Base-by-base conservation (phyloP, 2,113 vertebrate species). In the Panthera tigris region DNA sequence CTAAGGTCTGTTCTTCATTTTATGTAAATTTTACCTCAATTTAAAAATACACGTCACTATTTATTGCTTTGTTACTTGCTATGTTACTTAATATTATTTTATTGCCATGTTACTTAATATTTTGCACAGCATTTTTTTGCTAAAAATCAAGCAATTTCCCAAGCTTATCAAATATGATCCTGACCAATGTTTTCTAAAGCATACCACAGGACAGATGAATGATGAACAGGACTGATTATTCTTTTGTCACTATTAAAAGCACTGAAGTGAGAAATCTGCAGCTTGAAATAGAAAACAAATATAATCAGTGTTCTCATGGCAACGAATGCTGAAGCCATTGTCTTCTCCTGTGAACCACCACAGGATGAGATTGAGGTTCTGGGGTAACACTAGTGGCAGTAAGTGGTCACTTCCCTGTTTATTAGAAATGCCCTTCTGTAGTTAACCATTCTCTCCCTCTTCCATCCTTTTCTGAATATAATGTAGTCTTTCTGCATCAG, bases 241-340 rank as follows among this genome's bases (percentile, higher is more conserved):
- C 93, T 96, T 98, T 97, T 91, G 69, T 94, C 69, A 31, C 80
- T 97, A 96, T 97, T 97, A 97, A 98, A 96, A 94, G 85, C 52
- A 93, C 57, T 16, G 21, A 82, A 97, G 78, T 94, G 84, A 93
- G 94, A 98, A 93, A 76, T 87, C 45, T 87, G 57, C 4, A 79
- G 48, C 96, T 84, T 94, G 89, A 98, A 95, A 79, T 94, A 97
- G 90, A 91, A 97, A 96, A 97, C 57, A 97, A 97, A 97, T 81
- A 78, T 66, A 96, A 95, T 95, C 84, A 89, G 85, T 96, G 97
- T 97, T 98, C 97, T 98, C 98, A 97, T 98, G 96, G 98, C 97
- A 97, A 98, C 95, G 76, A 90, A 95, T n/a, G 29, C 52, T 94
- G 2, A 13, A 97, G 65, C 81, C 41, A 79, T 95, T 96, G 89